Percentiles rank a stretch among this genome's conserved stretches.
Conservation (phyloP, 2,888 invertebrate species). For the Laspeyria flexula region DNA sequence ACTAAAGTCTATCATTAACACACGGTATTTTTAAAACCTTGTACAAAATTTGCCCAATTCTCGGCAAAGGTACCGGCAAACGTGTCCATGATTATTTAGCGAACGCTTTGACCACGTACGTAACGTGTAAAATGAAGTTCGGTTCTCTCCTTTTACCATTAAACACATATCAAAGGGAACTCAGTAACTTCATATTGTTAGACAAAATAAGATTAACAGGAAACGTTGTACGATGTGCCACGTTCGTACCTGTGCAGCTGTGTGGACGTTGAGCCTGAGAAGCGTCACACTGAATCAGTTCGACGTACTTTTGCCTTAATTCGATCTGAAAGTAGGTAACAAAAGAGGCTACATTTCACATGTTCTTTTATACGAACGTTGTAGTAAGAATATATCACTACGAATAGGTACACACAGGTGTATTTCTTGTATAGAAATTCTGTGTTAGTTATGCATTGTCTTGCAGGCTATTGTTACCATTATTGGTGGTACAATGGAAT, state of each 20-base stretch:
- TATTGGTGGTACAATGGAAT: background rate
- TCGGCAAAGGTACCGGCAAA: background rate
- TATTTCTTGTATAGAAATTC: background rate
- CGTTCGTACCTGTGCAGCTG: no score
- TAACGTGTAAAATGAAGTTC: background rate
- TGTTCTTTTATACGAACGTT: no score
- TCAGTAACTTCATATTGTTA: slow-evolving; percentile 1
- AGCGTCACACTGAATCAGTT: background rate
- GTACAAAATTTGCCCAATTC: no score
- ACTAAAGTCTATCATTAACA: no score
- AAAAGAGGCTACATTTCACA: slow-evolving; percentile 1
- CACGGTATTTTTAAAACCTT: no score
- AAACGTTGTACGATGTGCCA: background rate
- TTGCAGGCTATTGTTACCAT: background rate
- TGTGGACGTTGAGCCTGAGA: background rate
- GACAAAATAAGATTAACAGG: background rate
- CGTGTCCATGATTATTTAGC: no score
- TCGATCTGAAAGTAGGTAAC: slow-evolving; percentile 1
- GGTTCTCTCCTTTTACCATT: background rate
- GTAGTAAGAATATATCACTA: background rate
- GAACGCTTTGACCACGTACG: background rate
- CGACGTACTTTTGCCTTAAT: background rate
- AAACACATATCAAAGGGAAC: background rate
- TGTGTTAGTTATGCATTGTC: background rate
- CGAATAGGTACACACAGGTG: background rate